Base-by-base conservation (phyloP, 1,140 invertebrate species). In the Bilobella aurantiaca region DNA sequence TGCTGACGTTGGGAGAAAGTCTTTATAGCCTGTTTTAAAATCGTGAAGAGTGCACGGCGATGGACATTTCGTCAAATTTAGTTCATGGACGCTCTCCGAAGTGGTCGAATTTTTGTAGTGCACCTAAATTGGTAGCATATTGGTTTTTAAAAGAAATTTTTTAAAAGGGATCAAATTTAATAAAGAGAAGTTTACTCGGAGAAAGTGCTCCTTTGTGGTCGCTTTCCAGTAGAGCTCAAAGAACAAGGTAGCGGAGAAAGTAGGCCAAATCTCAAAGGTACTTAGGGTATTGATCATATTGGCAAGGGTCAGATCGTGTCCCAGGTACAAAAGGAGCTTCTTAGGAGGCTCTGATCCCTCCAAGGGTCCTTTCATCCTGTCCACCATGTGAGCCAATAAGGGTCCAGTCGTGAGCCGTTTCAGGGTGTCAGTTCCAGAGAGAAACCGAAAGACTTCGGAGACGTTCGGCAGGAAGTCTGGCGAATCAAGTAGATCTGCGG, bases 291-390 rank as follows among this genome's bases (percentile, higher is more conserved):
- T 23, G 23, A 66, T 37, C 1, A 66, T 16, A 18, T 12, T 46
- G 21, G 59, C 29, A 23, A 66, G 47, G 2, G 58, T 66, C 1
- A 32, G 28, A 42, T 66, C 64, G 25, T 66, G 64, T 49, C 58
- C 64, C 12, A 53, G 58, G 30, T 28, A 63, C 3, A 49, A 21
- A 25, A 8, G 23, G 3, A 59, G 25, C 25, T 59, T 59, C 28
- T 18, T 57, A 5, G n/a, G 12, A 8, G 5, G 8, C n/a, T 28
- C 27, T 28, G 53, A 12, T 57, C 53, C 27, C 5, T n/a, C n/a
- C n/a, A n/a, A n/a, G 5, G n/a, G 25, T 59, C 58, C 58, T 8
- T 59, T 34, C 8, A 34, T 59, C 8, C 5, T 8, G 8, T 59
- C 23, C 3, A 8, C 18, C 58, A 59, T 59, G 58, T 59, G 12